Percentiles rank a stretch among this genome's conserved stretches.
phyloP scores from a whole-genome alignment of 2,113 vertebrate species.

The Chloropsis hardwickii region DNA sequence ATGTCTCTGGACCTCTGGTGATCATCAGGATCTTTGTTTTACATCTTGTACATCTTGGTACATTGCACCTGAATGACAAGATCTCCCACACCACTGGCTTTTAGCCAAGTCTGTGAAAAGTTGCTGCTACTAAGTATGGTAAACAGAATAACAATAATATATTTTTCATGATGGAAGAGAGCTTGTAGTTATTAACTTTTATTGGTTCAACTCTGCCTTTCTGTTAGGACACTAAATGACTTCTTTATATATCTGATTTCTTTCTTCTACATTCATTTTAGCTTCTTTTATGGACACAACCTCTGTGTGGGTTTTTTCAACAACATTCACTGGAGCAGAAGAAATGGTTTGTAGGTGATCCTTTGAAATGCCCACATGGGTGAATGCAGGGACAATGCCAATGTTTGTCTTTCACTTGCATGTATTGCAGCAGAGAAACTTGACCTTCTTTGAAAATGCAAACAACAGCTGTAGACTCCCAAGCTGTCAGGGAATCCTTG shows the following conservation, averaged over 20 bases:
- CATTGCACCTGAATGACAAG: neutral
- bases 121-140: neutral
- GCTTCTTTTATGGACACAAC: neutral
- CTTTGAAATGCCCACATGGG: neutral
- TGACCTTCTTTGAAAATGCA: neutral
- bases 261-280: neutral
- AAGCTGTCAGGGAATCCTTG: neutral
- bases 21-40: neutral
- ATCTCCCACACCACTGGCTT: neutral
- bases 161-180: neutral
- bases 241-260: neutral
- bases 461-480: neutral
- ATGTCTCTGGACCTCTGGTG: neutral
- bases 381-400: neutral
- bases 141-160: neutral
- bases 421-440: neutral
- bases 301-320: neutral
- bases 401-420: neutral
- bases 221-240: neutral
- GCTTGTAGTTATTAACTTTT: neutral
- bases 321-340: neutral
- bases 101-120: neutral
- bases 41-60: neutral
- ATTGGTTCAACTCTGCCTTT: neutral
- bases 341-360: neutral